Conservation (phyloP, 2,888 invertebrate genomes). For the Meteorus colon region DNA sequence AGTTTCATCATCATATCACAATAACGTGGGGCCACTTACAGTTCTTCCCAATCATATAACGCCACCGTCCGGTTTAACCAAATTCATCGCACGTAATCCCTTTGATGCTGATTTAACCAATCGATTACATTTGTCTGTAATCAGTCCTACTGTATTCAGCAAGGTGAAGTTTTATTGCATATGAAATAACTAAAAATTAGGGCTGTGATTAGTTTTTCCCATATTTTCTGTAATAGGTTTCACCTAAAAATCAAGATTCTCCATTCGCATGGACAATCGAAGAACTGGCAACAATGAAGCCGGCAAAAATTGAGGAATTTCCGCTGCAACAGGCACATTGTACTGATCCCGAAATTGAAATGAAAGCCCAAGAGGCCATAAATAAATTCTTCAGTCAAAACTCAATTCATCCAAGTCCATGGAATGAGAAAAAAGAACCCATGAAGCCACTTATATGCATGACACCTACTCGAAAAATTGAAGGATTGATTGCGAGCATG, state of each 20-base stretch:
- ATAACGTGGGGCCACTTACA: slow-evolving; percentile 57
- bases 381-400: slow-evolving; percentile 77
- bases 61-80: slow-evolving; percentile 77
- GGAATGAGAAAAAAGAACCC: slow-evolving; percentile 64
- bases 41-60: slow-evolving; percentile 74
- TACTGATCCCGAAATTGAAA: slow-evolving; percentile 79
- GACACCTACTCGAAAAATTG: slow-evolving; percentile 55
- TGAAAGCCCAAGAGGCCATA: slow-evolving; percentile 80
- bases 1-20: slow-evolving; percentile 48
- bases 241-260: slow-evolving; percentile 66
- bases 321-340: slow-evolving; percentile 78
- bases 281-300: slow-evolving; percentile 80
- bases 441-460: slow-evolving; percentile 46
- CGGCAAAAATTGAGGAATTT: slow-evolving; percentile 80
- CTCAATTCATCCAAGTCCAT: slow-evolving; percentile 78
- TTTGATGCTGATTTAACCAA: slow-evolving; percentile 81
- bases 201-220: slow-evolving; percentile 4
- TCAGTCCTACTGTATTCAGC: slow-evolving; percentile 75
- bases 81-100: slow-evolving; percentile 78
- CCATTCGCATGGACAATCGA: slow-evolving; percentile 83
- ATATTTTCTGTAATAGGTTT: slow-evolving; percentile 62
- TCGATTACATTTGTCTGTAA: slow-evolving; percentile 80
- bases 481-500: slow-evolving; percentile 50
- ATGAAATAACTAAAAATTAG: slow-evolving; percentile 7
- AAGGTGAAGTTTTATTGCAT: slow-evolving; percentile 55